These are phyloP conservation scores for Aspidiotus destructor DNA, from an alignment of 2,888 invertebrate genomes.

Conservation along the genomic window DNA sequence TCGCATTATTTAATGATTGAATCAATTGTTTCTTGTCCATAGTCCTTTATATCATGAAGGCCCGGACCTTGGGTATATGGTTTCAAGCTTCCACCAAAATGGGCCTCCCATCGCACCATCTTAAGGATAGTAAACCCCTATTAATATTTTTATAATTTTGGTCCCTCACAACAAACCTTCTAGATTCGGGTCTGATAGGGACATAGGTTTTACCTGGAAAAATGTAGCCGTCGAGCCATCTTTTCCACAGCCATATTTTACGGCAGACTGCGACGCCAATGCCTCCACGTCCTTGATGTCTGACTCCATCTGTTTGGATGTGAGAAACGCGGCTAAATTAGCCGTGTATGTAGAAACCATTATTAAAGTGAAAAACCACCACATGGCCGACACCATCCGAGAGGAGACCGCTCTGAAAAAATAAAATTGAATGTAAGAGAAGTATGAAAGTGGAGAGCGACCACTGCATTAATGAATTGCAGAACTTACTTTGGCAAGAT, in stretches of 20 bases:
- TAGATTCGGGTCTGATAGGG: not conserved
- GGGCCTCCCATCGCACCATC: not conserved
- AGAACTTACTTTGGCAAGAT: conserved; percentile 46
- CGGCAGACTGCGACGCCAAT: conserved; percentile 83
- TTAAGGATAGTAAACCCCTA: not conserved
- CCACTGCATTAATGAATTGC: not conserved
- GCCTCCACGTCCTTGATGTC: conserved; percentile 88
- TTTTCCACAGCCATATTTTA: conserved; percentile 85
- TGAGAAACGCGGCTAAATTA: conserved; percentile 85
- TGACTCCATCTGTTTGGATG: conserved; percentile 77
- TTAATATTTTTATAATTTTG: not conserved
- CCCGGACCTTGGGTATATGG: not conserved
- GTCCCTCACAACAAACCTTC: too few relatives aligned
- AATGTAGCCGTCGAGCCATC: conserved; percentile 86
- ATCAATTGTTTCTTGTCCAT: not conserved
- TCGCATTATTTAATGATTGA: not conserved
- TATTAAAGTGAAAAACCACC: conserved; percentile 90
- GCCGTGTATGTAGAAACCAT: conserved; percentile 90
- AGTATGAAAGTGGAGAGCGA: too few relatives aligned
- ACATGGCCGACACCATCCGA: conserved; percentile 74
- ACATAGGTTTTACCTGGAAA: conserved; percentile 57
- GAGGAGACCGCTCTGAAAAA: conserved; percentile 69
- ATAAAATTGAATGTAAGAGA: conserved; percentile 7
- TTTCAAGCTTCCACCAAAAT: too few relatives aligned
- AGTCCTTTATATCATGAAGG: not conserved